Base-by-base conservation (phyloP, 1,140 invertebrate genomes). In the Drosophila ficusphila region DNA sequence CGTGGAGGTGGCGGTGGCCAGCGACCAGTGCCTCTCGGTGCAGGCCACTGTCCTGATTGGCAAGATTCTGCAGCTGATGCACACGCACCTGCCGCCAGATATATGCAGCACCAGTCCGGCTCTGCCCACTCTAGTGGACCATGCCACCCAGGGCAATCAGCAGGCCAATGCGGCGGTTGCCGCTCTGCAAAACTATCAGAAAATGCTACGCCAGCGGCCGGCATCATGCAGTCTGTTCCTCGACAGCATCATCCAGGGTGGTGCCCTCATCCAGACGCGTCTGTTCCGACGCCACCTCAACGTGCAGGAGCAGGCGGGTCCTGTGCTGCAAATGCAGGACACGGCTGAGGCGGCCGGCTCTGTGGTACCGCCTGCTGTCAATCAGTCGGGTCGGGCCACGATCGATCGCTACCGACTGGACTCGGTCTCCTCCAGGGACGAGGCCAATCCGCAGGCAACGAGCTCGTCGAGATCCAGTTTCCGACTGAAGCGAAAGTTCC, bases 1-100 rank as follows among this genome's bases (percentile, higher is more conserved):
- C 31, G 96, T 97, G 9, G 96, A 98, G 92, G 97, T 98, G 3
- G 97, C 98, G 74, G 95, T 97, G 4, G 96, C 95, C 21, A 96
- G 95, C 72, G 97, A 98, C 89, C 96, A 96, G 4, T 95, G 97
- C 85, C 95, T 99, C 64, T 98, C 97, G 33, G 96, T 99, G 33
- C 93, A 96, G 54, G 96, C 97, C 19, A 98, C 97, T 1, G 95
- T 99, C 49, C 92, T 99, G 12, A 92, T 99, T 41, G 96, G 95
- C 92, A 96, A 98, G 92, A 92, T 99, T 27, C 91, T 98, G 51
- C 96, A 98, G 92, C 93, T 98, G 76, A 95, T 97, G 76, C 96
- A 97, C 89, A 93, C 94, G 12, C 93, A 97, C 33, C 92, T 98
- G 65, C 97, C 97, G 25, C 93, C 96, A 7, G 97, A 98, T 86